phyloP scores from a whole-genome alignment of 2,888 invertebrate species.

The Eupithecia exiguata region DNA sequence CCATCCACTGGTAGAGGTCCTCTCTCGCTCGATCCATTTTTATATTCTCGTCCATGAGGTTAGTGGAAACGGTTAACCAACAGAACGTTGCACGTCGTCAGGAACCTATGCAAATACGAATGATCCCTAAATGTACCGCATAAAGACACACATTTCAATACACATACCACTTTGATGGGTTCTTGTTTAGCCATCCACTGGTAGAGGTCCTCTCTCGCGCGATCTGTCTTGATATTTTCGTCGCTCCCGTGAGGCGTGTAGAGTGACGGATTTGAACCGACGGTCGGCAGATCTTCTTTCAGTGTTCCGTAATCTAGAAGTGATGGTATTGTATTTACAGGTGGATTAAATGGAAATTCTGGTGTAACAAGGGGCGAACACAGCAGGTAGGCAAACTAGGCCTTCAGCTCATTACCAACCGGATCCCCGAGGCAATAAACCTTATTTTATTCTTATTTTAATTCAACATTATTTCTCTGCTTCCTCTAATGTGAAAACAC shows the following conservation, averaged over 20 bases:
- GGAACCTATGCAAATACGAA: background rate
- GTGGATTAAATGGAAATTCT: background rate
- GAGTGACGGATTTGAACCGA: slow-evolving; percentile 88
- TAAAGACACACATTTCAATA: background rate
- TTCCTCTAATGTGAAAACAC: too few relatives aligned
- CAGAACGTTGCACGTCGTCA: background rate
- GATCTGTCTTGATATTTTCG: slow-evolving; percentile 81
- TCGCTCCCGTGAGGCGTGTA: slow-evolving; percentile 81
- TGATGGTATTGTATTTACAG: slow-evolving; percentile 6
- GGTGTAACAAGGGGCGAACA: background rate
- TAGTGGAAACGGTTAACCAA: slow-evolving; percentile 65
- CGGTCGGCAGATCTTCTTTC: slow-evolving; percentile 86
- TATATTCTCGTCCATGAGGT: slow-evolving; percentile 79
- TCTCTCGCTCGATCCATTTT: slow-evolving; percentile 87
- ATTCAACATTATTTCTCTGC: too few relatives aligned
- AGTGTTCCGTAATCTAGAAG: slow-evolving; percentile 88
- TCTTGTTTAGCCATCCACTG: slow-evolving; percentile 98
- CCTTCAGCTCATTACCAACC: too few relatives aligned
- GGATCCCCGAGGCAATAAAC: too few relatives aligned
- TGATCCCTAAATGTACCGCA: background rate
- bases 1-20: slow-evolving; percentile 98
- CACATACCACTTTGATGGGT: slow-evolving; percentile 74
- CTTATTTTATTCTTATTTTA: too few relatives aligned
- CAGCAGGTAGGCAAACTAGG: too few relatives aligned
- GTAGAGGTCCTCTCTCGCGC: slow-evolving; percentile 93